phyloP scores from a whole-genome alignment of 2,113 vertebrate genomes.

The Eudyptes chrysolophus region DNA sequence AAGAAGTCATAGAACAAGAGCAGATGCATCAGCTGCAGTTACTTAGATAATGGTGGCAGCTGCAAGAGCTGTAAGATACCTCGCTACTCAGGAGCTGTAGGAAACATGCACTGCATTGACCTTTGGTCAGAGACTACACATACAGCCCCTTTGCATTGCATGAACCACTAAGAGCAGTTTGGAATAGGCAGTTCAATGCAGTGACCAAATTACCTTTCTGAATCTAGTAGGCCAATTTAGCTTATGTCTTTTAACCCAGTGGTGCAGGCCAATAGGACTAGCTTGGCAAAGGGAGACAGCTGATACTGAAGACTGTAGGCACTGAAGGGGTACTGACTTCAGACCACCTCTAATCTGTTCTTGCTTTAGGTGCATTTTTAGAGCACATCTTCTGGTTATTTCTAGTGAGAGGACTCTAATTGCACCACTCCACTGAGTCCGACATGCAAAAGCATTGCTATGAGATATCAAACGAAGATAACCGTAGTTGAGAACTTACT shows the following conservation, averaged over 20 bases:
- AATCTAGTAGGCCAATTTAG: not conserved
- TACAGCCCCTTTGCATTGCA: not conserved
- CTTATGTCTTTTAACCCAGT: not conserved
- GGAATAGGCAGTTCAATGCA: not conserved
- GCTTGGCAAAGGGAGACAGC: not conserved
- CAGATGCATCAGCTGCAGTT: not conserved
- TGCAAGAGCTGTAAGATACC: not conserved
- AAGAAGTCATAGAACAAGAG: not conserved
- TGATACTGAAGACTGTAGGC: not conserved
- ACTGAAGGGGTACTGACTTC: not conserved
- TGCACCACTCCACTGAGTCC: not conserved
- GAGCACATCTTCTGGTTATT: not conserved
- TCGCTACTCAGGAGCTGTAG: not conserved
- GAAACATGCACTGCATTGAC: not conserved
- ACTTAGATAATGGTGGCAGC: not conserved
- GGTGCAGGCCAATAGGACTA: not conserved
- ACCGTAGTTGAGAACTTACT: not conserved
- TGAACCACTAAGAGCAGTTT: not conserved
- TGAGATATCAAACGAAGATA: not conserved
- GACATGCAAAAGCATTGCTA: not conserved
- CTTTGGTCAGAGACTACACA: not conserved
- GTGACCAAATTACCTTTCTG: not conserved
- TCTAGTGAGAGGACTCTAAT: not conserved
- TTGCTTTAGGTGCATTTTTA: not conserved
- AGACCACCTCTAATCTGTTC: not conserved